These are phyloP conservation scores for Eubucco bourcierii DNA, from an alignment of 2,113 vertebrate species.

Conservation along the genomic window DNA sequence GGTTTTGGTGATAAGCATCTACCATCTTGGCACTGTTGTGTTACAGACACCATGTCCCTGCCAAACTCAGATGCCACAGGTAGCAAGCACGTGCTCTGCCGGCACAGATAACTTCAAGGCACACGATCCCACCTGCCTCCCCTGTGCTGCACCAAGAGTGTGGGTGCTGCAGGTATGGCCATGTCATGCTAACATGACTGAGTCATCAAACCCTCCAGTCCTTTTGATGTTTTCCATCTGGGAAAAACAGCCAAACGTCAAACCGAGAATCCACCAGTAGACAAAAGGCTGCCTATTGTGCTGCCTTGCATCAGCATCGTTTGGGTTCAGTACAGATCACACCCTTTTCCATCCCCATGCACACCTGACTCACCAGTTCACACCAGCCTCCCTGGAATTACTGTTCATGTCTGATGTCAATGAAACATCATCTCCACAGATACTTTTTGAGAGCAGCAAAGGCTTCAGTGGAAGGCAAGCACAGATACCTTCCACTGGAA, in stretches of 20 bases:
- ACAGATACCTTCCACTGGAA: background rate
- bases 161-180: background rate
- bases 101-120: background rate
- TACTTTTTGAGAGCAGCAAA: background rate
- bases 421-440: background rate
- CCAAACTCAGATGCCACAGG: background rate
- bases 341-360: background rate
- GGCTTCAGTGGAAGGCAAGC: background rate
- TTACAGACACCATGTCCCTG: background rate
- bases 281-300: background rate
- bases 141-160: rapidly evolving
- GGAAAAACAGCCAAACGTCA: background rate
- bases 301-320: background rate
- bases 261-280: background rate
- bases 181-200: rapidly evolving
- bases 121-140: background rate
- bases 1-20: background rate
- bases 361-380: background rate
- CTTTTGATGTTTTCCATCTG: background rate
- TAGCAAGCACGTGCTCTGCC: rapidly evolving
- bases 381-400: background rate
- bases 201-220: background rate
- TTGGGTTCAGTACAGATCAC: background rate
- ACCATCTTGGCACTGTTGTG: rapidly evolving
- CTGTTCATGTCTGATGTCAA: background rate